Conservation (phyloP, 2,113 vertebrate genomes). For the Anhinga anhinga region DNA sequence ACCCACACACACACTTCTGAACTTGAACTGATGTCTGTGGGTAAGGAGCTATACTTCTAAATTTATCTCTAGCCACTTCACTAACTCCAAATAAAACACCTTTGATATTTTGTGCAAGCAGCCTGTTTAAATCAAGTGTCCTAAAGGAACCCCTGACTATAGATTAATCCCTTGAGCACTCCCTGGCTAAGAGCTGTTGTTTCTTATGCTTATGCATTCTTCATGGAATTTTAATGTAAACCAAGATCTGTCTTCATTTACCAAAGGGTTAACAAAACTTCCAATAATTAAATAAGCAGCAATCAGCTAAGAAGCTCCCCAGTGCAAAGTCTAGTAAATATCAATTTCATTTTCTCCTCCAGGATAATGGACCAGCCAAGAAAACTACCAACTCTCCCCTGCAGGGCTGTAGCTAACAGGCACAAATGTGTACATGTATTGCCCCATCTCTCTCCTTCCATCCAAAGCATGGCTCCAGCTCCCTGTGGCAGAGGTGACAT, state of each 20-base stretch:
- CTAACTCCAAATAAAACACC: conserved; percentile 34
- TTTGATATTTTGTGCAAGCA: conserved; percentile 31
- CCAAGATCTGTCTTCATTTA: not conserved
- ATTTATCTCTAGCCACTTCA: conserved; percentile 39
- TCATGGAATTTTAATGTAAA: not conserved
- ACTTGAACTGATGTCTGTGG: not conserved
- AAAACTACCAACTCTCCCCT: not conserved
- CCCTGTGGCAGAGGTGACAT: not conserved
- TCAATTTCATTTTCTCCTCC: not conserved
- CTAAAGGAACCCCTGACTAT: conserved; percentile 35
- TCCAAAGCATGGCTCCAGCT: not conserved
- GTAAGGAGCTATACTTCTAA: conserved; percentile 16
- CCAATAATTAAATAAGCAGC: conserved; percentile 33
- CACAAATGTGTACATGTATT: not conserved
- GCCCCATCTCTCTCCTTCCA: not conserved
- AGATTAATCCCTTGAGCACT: not conserved
- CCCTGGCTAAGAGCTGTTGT: not conserved
- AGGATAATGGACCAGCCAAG: not conserved
- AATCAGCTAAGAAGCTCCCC: not conserved
- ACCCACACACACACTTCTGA: not conserved
- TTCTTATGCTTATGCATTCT: not conserved
- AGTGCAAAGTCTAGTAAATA: not conserved
- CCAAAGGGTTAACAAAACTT: conserved; percentile 42
- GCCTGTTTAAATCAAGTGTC: conserved; percentile 33
- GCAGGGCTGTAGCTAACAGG: not conserved